These are phyloP conservation scores for Sebastes hopkinsi DNA, from an alignment of 2,797 vertebrate species.

Conservation along the genomic window DNA sequence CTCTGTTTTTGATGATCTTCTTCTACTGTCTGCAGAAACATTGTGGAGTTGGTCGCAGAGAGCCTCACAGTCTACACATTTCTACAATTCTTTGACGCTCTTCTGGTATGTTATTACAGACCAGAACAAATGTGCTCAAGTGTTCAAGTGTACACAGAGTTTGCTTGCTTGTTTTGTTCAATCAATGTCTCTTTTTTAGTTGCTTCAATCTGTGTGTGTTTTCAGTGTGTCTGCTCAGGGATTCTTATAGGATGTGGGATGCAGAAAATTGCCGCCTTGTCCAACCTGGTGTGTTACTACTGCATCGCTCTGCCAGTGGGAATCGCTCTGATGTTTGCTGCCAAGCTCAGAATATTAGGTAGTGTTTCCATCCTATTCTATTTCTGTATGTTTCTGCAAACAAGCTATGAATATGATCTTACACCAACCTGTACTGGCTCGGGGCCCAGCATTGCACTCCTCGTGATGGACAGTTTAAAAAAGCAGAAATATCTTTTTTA, in stretches of 20 bases:
- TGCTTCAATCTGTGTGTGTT: constrained; percentile 22
- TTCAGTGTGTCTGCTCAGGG: constrained; percentile 88
- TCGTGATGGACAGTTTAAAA: too few species aligned
- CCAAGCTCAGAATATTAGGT: constrained; percentile 88
- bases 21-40: constrained; percentile 76
- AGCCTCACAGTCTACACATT: constrained; percentile 79
- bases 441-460: too few species aligned
- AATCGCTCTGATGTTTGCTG: constrained; percentile 87
- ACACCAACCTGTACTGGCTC: neutral
- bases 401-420: neutral
- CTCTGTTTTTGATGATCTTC: constrained; percentile 13
- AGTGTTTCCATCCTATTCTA: constrained; percentile 18
- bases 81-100: constrained; percentile 87
- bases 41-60: constrained; percentile 82
- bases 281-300: constrained; percentile 90
- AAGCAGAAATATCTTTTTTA: too few species aligned
- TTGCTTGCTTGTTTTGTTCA: neutral
- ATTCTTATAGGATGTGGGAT: constrained; percentile 89
- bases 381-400: neutral
- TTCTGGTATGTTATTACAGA: constrained; percentile 78
- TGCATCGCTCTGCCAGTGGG: constrained; percentile 86
- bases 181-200: neutral
- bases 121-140: neutral
- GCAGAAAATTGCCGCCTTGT: constrained; percentile 90
- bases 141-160: neutral